Evolutionary conservation across 2,888 invertebrate species (phyloP).

Genomic region (Hoplodrina ambigua): DNA sequence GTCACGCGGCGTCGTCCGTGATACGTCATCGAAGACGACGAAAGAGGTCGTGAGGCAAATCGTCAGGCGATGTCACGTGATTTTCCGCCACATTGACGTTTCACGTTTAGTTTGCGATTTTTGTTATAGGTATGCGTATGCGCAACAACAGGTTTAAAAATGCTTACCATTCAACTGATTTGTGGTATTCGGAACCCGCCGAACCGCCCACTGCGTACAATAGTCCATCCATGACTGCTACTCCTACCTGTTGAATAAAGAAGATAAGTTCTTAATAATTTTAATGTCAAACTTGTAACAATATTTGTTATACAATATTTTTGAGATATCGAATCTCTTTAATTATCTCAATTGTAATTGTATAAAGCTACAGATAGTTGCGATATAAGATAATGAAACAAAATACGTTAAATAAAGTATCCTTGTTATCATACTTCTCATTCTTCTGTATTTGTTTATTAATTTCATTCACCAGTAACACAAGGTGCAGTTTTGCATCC

Average conservation of each 20-base stretch:
- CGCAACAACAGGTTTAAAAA: background rate
- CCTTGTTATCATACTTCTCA: constrained; percentile 1
- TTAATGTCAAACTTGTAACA: background rate
- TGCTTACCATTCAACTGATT: constrained; percentile 96
- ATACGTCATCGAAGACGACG: background rate
- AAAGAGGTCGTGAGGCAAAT: background rate
- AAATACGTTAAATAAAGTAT: constrained; percentile 1
- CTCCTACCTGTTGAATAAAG: constrained; percentile 91
- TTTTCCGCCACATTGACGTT: no score
- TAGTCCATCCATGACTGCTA: constrained; percentile 97
- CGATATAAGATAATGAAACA: constrained; percentile 1
- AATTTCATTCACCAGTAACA: background rate
- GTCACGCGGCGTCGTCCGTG: background rate
- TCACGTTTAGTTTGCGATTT: background rate
- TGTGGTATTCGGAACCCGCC: constrained; percentile 95
- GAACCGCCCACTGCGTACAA: constrained; percentile 98
- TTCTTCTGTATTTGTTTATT: background rate
- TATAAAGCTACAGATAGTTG: background rate
- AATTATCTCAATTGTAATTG: constrained; percentile 16
- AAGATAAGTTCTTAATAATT: background rate
- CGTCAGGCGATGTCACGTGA: background rate
- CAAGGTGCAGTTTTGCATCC: background rate
- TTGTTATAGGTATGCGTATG: background rate
- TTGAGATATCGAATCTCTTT: background rate
- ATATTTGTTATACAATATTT: background rate